Conservation (phyloP, 2,113 vertebrate genomes). For the Epinephelus fuscoguttatus region DNA sequence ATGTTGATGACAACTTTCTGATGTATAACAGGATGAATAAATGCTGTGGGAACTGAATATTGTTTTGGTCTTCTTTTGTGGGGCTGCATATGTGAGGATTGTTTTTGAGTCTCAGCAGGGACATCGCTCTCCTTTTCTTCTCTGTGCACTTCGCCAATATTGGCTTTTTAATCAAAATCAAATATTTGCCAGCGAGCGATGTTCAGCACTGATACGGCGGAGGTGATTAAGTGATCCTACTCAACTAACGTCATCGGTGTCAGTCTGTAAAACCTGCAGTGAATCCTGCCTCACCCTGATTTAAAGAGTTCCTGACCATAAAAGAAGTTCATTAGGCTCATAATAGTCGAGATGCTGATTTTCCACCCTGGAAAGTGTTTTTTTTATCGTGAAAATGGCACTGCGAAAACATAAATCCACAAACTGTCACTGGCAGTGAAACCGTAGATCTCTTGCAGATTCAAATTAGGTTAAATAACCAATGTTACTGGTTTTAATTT, state of each 20-base stretch:
- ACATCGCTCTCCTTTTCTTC: constrained; percentile 32
- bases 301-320: constrained; percentile 54
- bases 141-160: constrained; percentile 37
- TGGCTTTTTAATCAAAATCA: constrained; percentile 66
- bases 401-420: constrained; percentile 18
- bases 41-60: constrained; percentile 77
- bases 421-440: constrained; percentile 26
- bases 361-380: constrained; percentile 45
- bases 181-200: constrained; percentile 53
- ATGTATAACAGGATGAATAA: constrained; percentile 78
- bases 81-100: constrained; percentile 61
- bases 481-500: constrained; percentile 25
- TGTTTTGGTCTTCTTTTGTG: constrained; percentile 71
- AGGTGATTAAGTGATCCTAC: constrained; percentile 47
- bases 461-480: constrained; percentile 9
- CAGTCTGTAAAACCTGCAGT: constrained; percentile 39
- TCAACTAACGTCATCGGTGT: constrained; percentile 32
- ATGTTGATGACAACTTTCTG: constrained; percentile 79
- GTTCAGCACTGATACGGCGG: constrained; percentile 26
- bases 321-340: constrained; percentile 66
- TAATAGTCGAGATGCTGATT: constrained; percentile 5
- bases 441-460: background rate
- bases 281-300: constrained; percentile 49
- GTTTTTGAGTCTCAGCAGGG: constrained; percentile 63
- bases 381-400: background rate